Percentiles rank a stretch among this genome's conserved stretches.
These are phyloP conservation scores for Sylvietta virens DNA, from an alignment of 2,113 vertebrate species.

Conservation along the genomic window DNA sequence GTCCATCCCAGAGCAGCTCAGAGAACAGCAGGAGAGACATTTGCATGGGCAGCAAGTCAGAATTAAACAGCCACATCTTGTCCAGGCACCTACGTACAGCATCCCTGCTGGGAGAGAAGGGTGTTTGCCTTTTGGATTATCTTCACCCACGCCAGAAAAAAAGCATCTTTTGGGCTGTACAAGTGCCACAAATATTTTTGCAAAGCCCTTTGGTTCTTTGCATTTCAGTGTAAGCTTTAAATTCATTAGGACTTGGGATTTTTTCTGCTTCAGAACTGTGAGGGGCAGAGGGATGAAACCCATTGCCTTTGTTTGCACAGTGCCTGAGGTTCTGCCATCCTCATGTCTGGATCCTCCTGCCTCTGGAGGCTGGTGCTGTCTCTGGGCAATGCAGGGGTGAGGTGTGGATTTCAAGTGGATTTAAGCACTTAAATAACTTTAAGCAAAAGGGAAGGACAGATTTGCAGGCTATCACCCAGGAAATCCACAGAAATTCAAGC, in stretches of 20 bases:
- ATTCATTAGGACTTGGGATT: background rate
- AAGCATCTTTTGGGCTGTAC: background rate
- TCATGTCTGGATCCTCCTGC: background rate
- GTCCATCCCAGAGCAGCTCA: background rate
- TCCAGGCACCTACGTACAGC: background rate
- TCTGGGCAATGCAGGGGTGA: background rate
- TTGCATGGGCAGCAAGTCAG: background rate
- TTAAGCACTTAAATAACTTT: background rate
- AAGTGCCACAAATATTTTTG: background rate
- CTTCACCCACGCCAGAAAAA: background rate
- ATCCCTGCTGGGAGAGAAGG: background rate
- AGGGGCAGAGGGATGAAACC: background rate
- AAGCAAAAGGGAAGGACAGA: background rate
- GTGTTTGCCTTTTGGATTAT: background rate
- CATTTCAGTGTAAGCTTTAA: background rate
- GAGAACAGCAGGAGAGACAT: background rate
- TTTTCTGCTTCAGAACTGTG: background rate
- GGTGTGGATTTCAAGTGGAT: background rate
- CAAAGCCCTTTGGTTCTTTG: background rate
- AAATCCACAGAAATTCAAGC: background rate
- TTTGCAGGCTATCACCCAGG: background rate
- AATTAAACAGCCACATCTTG: background rate
- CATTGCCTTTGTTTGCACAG: background rate
- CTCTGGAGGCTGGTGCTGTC: background rate
- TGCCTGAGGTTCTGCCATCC: background rate